phyloP scores from a whole-genome alignment of 1,140 invertebrate species.

The Papilio xuthus region DNA sequence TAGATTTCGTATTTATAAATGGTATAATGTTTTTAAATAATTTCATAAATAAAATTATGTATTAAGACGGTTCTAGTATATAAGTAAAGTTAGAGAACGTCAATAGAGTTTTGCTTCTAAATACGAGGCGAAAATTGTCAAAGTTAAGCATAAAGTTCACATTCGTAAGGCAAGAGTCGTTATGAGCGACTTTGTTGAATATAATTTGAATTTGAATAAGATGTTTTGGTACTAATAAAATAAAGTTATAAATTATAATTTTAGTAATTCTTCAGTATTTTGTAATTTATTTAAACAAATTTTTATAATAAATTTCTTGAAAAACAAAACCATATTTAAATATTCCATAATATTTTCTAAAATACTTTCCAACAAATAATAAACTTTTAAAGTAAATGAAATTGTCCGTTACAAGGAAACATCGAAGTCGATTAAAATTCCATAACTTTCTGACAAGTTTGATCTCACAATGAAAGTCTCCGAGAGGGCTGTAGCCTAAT shows the following conservation, averaged over 20 bases:
- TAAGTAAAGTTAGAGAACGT: neutral
- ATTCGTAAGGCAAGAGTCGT: neutral
- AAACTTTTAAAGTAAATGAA: neutral
- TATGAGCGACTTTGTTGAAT: neutral
- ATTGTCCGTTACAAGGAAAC: slow-evolving; percentile 19
- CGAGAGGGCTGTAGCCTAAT: neutral
- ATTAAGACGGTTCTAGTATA: neutral
- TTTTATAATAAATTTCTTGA: neutral
- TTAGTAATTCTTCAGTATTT: neutral
- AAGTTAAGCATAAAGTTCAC: neutral
- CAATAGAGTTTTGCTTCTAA: neutral
- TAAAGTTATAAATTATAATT: neutral
- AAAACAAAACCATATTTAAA: neutral
- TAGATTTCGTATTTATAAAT: neutral
- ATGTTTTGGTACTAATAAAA: neutral
- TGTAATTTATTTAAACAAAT: neutral
- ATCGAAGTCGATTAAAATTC: slow-evolving; percentile 17
- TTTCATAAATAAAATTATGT: neutral
- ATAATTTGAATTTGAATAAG: neutral
- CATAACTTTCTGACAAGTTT: slow-evolving; percentile 8
- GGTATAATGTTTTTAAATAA: neutral
- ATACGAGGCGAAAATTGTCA: neutral
- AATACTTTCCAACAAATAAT: neutral
- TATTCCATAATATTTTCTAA: neutral
- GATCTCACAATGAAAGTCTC: neutral